Evolutionary conservation across 2,797 vertebrate genomes (phyloP).

Genomic region (Crenichthys baileyi): DNA sequence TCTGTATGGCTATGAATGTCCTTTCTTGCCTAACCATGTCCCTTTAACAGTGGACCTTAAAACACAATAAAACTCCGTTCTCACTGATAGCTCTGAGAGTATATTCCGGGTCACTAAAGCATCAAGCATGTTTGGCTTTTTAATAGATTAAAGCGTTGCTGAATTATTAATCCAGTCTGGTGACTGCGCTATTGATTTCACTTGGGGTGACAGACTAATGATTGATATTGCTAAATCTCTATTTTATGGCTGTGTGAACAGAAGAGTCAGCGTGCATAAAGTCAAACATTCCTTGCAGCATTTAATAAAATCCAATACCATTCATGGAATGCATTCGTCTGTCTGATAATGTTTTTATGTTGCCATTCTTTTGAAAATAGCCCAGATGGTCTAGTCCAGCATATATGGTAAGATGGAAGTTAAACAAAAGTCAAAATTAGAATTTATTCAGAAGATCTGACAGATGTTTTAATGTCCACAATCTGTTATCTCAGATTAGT

Average conservation of each 20-base stretch:
- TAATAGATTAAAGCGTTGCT: not conserved
- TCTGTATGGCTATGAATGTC: not conserved
- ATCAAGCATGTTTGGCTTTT: not conserved
- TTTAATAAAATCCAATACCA: not conserved
- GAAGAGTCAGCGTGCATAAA: not conserved
- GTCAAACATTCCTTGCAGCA: not conserved
- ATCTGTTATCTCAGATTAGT: not conserved
- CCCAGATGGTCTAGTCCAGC: not conserved
- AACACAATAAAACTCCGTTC: not conserved
- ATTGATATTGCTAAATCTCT: not conserved
- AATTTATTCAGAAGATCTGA: not conserved
- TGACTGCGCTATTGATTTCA: slow-evolving; percentile 3
- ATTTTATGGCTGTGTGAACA: not conserved
- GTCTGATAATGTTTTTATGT: not conserved
- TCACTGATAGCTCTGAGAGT: not conserved
- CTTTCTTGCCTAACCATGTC: too few species aligned
- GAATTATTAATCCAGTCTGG: not conserved
- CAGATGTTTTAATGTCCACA: not conserved
- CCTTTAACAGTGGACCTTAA: not conserved
- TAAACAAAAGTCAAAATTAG: not conserved
- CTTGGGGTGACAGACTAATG: not conserved
- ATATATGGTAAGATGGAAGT: too few species aligned
- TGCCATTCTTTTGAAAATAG: not conserved
- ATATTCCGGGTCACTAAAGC: not conserved
- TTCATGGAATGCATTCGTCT: not conserved